Evolutionary conservation across 2,888 invertebrate genomes (phyloP), one percentile per base, ranked within the genome.

Genomic region (Drosophila lutescens): DNA sequence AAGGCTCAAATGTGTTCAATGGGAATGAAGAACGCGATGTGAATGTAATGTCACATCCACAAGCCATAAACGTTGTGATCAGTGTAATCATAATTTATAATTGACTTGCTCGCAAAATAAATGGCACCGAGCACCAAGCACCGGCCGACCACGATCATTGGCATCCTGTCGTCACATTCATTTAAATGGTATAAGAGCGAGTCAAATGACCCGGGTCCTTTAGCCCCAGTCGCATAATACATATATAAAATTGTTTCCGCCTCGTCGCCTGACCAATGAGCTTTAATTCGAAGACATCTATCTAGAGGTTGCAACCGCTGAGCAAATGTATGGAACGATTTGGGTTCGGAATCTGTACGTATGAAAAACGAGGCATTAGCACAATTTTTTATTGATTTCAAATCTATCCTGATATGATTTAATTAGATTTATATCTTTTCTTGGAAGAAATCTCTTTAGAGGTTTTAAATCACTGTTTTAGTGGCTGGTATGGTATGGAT

Each of bases 101-200:
- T 89, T 88, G 89, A 86, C 86, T 89, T 84, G 76, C 90, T 78
- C 46, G 43, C 26, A 69, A 77, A 79, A 86, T 79, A 79, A 88
- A 87, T 79, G 79, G 78, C 79, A 74, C 77, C 73, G 61, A 54
- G 55, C 69, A 53, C 26, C 26, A 26, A 26, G 55, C 69, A 53
- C 56, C 74, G 50, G 44, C 57, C 74, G 78, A 79, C 73, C 57
- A 10, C 57, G 80, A 85, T 87, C 85, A 89, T 89, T 87, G 88
- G 80, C 82, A 79, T 88, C 88, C 90, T 90, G 90, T 90, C 90
- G 89, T 90, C 90, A 90, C 89, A 88, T 90, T 82, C 89, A 88
- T 89, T 90, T 88, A 90, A 90, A 89, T 78, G 88, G 79, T 80
- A 84, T 79, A 77, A 78, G 54, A 57, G 30, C 70, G 40, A 74